Evolutionary conservation across 2,888 invertebrate species (phyloP).

Genomic region (Eupithecia exiguata): DNA sequence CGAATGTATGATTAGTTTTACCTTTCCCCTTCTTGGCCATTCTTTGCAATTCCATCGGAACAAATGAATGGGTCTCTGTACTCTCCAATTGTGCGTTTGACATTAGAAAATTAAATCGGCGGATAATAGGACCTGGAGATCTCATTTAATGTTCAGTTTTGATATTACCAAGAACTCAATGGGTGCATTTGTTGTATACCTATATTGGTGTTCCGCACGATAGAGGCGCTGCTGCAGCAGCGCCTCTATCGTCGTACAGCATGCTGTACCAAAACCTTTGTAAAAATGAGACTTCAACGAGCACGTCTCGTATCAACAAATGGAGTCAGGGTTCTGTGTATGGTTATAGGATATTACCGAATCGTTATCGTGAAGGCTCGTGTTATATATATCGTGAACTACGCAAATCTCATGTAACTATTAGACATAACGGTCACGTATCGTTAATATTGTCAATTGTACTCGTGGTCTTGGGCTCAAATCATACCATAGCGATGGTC

Average conservation of each 20-base stretch:
- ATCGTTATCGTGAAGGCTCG: too few relatives aligned
- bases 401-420: too few relatives aligned
- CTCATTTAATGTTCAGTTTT: background rate
- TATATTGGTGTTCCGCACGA: background rate
- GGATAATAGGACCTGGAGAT: background rate
- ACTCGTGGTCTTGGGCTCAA: background rate
- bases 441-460: too few relatives aligned
- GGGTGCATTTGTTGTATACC: background rate
- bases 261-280: background rate
- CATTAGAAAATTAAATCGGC: slow-evolving; percentile 11
- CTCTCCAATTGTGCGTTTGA: slow-evolving; percentile 25
- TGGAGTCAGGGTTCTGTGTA: background rate
- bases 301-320: background rate
- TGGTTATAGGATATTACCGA: too few relatives aligned
- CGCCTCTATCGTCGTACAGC: too few relatives aligned
- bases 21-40: slow-evolving; percentile 65
- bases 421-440: too few relatives aligned
- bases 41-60: slow-evolving; percentile 64
- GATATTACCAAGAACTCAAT: background rate
- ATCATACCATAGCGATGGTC: background rate
- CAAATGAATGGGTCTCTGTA: slow-evolving; percentile 61
- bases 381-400: too few relatives aligned
- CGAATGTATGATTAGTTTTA: slow-evolving; percentile 82
- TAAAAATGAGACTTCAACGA: background rate
- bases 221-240: background rate